Conservation (phyloP, 1,140 invertebrate species). For the Diachasma alloeum region DNA sequence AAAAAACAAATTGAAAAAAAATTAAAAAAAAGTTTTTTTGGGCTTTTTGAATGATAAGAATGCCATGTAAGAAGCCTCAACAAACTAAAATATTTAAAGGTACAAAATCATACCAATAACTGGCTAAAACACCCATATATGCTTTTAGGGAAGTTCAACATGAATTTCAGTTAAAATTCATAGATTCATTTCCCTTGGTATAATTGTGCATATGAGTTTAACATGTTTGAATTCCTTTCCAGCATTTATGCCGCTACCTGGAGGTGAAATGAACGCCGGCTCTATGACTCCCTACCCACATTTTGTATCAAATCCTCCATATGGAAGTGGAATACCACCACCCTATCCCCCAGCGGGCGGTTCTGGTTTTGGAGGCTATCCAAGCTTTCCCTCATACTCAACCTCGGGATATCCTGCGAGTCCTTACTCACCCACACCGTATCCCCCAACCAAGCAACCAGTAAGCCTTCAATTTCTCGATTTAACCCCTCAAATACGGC, state of each 20-base stretch:
- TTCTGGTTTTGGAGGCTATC: slow-evolving; percentile 20
- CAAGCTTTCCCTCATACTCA: slow-evolving; percentile 33
- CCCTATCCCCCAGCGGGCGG: slow-evolving; percentile 49
- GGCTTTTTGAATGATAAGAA: too few species aligned
- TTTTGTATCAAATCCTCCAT: slow-evolving; percentile 51
- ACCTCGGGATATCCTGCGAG: slow-evolving; percentile 49
- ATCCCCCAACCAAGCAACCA: slow-evolving; percentile 47
- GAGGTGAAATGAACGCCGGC: slow-evolving; percentile 43
- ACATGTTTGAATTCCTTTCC: slow-evolving; percentile 26
- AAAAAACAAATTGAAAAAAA: too few species aligned
- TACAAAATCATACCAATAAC: too few species aligned
- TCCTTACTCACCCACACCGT: slow-evolving; percentile 43
- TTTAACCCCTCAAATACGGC: slow-evolving; percentile 9
- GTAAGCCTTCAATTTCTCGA: slow-evolving; percentile 47
- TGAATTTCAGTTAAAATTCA: background rate
- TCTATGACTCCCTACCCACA: slow-evolving; percentile 43
- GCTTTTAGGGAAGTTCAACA: slow-evolving; percentile 7
- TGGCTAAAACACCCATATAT: too few species aligned
- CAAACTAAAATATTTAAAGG: too few species aligned
- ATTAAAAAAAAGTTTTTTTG: too few species aligned
- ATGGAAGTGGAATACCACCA: slow-evolving; percentile 43
- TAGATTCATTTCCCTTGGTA: too few species aligned
- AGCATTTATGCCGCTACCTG: slow-evolving; percentile 74
- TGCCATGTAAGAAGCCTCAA: too few species aligned
- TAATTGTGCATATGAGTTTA: too few species aligned